A percentile compares a stretch with the other conserved stretches of the same genome.
These are phyloP conservation scores for Hafferia zeledoni DNA, from an alignment of 2,797 vertebrate species.

Conservation along the genomic window DNA sequence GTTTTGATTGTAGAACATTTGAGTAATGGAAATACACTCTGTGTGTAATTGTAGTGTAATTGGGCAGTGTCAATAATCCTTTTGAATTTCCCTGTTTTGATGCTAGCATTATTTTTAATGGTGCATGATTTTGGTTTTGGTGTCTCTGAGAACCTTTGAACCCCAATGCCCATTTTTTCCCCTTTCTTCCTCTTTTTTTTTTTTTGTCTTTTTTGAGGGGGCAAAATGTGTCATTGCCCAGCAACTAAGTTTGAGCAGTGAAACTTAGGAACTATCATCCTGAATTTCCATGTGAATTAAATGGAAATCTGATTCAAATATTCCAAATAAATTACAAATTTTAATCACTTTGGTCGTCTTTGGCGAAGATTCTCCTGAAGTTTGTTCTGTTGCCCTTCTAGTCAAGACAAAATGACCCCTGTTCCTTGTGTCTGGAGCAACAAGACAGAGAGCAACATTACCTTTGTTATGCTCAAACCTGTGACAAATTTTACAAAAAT, in stretches of 20 bases:
- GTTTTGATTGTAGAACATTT: neutral
- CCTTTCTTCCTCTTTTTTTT: too few species aligned
- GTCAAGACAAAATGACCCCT: neutral
- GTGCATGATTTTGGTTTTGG: conserved; percentile 30
- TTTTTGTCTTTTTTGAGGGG: neutral
- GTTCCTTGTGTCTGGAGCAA: neutral
- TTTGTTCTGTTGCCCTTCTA: neutral
- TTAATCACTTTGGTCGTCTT: neutral
- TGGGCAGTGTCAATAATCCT: neutral
- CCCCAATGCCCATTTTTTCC: neutral
- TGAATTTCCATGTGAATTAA: conserved; percentile 42
- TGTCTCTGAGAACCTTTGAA: conserved; percentile 14
- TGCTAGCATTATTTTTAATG: neutral
- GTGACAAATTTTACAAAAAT: neutral
- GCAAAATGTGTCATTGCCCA: neutral
- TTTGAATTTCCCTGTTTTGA: neutral
- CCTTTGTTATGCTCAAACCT: neutral
- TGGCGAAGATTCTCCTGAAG: neutral
- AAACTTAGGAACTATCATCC: neutral
- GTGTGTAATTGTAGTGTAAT: neutral
- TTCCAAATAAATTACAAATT: neutral
- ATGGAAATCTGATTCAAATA: conserved; percentile 32
- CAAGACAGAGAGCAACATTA: neutral
- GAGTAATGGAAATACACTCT: neutral
- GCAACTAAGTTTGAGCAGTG: conserved; percentile 24